A percentile compares a stretch with the other conserved stretches of the same genome.
Conservation (phyloP, 2,888 invertebrate genomes). For the Eristalinus aeneus region DNA sequence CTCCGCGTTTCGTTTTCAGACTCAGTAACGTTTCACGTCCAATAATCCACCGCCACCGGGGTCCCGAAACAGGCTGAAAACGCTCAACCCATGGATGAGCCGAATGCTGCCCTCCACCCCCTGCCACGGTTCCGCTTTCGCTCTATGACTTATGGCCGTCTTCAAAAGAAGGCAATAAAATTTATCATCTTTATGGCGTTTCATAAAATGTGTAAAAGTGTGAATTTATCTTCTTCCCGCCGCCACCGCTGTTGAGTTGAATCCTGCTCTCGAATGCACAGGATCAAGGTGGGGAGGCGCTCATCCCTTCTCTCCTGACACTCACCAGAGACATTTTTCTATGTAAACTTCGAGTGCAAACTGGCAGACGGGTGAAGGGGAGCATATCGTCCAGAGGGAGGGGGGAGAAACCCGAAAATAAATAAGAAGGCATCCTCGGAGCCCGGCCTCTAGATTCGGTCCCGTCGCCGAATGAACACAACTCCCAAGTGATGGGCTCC, state of each 20-base stretch:
- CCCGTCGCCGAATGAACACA: conserved; percentile 4
- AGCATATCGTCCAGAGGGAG: background rate
- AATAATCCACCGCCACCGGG: conserved; percentile 20
- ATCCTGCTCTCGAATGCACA: conserved; percentile 48
- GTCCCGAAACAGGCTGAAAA: background rate
- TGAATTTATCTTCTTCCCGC: conserved; percentile 57
- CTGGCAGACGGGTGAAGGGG: conserved; percentile 11
- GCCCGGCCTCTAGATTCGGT: conserved; percentile 15
- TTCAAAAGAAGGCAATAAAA: conserved; percentile 56
- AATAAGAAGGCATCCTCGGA: conserved; percentile 38
- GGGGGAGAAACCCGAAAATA: conserved; percentile 10
- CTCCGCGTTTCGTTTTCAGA: conserved; percentile 7
- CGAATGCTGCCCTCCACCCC: background rate
- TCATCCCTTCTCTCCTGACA: background rate
- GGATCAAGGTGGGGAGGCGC: background rate
- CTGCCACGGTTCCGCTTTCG: background rate
- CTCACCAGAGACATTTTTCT: conserved; percentile 11
- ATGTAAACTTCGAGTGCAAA: conserved; percentile 53
- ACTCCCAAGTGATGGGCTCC: conserved; percentile 40
- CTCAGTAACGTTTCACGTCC: conserved; percentile 34
- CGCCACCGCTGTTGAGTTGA: background rate
- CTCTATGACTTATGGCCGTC: conserved; percentile 37
- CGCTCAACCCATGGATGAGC: too few relatives aligned
- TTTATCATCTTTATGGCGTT: conserved; percentile 64
- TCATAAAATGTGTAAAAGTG: conserved; percentile 58